Conservation (phyloP, 2,888 invertebrate species). For the Tetragonisca angustula region DNA sequence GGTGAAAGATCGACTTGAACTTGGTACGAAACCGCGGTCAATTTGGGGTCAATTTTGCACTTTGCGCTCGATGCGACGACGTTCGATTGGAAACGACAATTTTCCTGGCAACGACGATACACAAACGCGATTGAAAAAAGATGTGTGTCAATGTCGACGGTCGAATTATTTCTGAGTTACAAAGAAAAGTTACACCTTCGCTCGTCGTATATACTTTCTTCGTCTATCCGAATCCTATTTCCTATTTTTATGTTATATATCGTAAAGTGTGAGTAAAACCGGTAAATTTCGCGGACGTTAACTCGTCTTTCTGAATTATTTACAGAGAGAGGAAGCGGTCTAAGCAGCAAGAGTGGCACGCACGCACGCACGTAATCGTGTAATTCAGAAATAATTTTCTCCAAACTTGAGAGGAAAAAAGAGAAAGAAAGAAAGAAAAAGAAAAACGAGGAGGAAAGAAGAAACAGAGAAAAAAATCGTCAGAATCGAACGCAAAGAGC, state of each 20-base stretch:
- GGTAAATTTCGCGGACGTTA: not conserved
- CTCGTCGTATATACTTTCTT: not conserved
- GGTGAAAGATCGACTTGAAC: slow-evolving; percentile 36
- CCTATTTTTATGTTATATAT: not conserved
- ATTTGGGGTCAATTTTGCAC: slow-evolving; percentile 17
- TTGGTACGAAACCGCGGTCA: slow-evolving; percentile 41
- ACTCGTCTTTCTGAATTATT: not conserved
- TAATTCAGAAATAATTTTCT: not conserved
- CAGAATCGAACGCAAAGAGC: not conserved
- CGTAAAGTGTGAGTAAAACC: not conserved
- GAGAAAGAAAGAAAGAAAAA: no score
- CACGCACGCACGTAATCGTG: no score
- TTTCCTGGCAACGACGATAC: not conserved
- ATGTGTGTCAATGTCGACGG: not conserved
- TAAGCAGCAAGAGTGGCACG: not conserved
- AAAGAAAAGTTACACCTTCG: not conserved
- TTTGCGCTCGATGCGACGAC: not conserved
- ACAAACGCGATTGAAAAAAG: not conserved
- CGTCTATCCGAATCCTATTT: not conserved
- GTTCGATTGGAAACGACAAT: not conserved
- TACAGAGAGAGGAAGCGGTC: not conserved
- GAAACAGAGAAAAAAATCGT: not conserved
- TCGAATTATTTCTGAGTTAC: not conserved
- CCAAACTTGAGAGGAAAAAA: no score
- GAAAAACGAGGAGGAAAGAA: no score